Evolutionary conservation across 2,113 vertebrate species (phyloP).

Genomic region (Lycaon pictus): DNA sequence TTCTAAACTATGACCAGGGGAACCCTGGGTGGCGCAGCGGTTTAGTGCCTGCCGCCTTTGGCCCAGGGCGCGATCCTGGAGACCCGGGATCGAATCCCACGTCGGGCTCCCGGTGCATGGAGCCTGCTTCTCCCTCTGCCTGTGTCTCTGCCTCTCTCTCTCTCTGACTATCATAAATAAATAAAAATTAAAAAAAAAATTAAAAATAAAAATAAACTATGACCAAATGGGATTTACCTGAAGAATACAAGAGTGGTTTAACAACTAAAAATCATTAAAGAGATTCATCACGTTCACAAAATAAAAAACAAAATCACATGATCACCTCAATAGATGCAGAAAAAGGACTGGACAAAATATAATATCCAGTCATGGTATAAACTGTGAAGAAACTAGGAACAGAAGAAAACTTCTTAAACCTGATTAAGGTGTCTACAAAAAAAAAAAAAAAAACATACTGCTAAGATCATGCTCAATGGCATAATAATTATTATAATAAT

Average conservation of each 20-base stretch:
- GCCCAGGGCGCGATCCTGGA: too few species aligned
- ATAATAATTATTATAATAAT: neutral
- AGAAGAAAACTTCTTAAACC: neutral
- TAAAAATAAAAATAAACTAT: neutral
- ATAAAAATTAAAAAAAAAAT: too few species aligned
- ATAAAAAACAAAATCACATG: neutral
- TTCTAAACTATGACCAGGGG: neutral
- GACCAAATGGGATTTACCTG: neutral
- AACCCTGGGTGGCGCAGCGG: too few species aligned
- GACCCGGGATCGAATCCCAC: too few species aligned
- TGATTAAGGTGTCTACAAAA: neutral
- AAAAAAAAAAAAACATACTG: neutral
- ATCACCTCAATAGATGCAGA: neutral
- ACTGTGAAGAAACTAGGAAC: neutral
- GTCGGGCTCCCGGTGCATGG: too few species aligned
- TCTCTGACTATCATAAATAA: too few species aligned
- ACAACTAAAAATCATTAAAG: neutral
- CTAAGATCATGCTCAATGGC: neutral
- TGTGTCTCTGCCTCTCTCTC: too few species aligned
- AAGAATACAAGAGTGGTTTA: neutral
- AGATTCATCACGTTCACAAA: neutral
- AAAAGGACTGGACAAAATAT: neutral
- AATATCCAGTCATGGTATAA: neutral
- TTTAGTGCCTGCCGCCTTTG: too few species aligned
- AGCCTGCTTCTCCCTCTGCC: too few species aligned